These are phyloP conservation scores for Apamea anceps DNA, from an alignment of 2,888 invertebrate species.

Conservation along the genomic window DNA sequence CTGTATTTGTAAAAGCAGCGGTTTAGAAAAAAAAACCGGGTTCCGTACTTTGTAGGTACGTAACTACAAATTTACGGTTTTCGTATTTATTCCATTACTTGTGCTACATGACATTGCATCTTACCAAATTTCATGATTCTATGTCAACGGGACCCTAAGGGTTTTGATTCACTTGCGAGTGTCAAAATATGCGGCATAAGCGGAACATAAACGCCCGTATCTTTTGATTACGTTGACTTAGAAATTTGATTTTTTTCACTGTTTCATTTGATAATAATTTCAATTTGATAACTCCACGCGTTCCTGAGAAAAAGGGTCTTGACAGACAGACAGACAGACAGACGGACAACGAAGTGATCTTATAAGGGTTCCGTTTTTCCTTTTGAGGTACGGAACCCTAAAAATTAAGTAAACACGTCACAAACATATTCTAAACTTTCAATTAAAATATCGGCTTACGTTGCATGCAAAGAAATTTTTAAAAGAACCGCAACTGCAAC, in stretches of 20 bases:
- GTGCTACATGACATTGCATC: too few species aligned
- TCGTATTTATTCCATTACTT: background rate
- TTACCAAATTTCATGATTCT: background rate
- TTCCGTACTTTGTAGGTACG: background rate
- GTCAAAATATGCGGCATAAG: background rate
- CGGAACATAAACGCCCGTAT: background rate
- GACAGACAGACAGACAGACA: background rate
- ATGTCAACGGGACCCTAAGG: background rate
- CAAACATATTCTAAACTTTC: conserved; percentile 32
- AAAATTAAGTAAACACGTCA: background rate
- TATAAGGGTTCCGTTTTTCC: background rate
- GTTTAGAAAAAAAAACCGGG: conserved; percentile 14
- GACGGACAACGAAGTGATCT: too few species aligned
- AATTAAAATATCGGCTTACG: conserved; percentile 40
- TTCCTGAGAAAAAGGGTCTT: too few species aligned
- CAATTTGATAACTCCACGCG: too few species aligned
- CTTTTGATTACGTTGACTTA: background rate
- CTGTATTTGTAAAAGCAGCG: conserved; percentile 12
- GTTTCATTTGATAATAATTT: background rate
- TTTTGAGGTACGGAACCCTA: background rate
- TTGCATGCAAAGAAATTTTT: conserved; percentile 25
- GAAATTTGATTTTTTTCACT: background rate
- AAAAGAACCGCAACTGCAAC: conserved; percentile 11
- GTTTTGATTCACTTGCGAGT: background rate
- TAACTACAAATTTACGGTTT: background rate